Evolutionary conservation across 2,113 vertebrate genomes (phyloP), one percentile per base, ranked within the genome.

Genomic region (Atlantisia rogersi): DNA sequence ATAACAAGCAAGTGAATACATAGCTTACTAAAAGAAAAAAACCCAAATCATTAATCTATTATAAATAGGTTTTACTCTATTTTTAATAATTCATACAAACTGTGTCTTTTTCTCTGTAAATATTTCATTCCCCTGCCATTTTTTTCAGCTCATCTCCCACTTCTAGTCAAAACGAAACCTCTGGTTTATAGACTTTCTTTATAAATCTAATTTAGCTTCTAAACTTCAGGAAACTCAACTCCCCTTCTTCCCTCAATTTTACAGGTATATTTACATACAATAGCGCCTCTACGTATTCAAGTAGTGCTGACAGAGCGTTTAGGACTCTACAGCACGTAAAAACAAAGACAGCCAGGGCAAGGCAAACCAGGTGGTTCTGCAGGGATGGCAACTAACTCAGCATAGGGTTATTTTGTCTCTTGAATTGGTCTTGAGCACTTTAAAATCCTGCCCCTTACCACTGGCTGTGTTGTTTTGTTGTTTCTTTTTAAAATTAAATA

Each of bases 271-370:
- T 60, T 68, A 52, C 13, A 35, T 1, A 29, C 6, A 64, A 14
- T 13, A 70, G 55, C 6, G 10, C 5, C 32, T 42, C 32, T 39
- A 4, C 2, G 12, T 19, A 55, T 16, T 65, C 59, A 73, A 35
- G 15, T 0, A 35, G 8, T 0, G 3, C 3, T 2, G 42, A 40
- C 5, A 29, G 5, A 25, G 17, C 5, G 15, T 31, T 91, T 28
- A 42, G 13, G 15, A 40, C 20, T 48, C 31, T 17, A 29, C 9
- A 63, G 15, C 21, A 42, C 50, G 2, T n/a, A 15, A 58, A 85
- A 71, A 29, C 50, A 7, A 31, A 19, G 4, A 59, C 29, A 2
- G 0, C 3, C 3, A 31, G 20, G 6, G 35, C 15, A 77, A 58
- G 15, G 44, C 9, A 92, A 29, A 73, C 11, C 14, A 73, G 12